These are phyloP conservation scores for Leucophora obtusa DNA, from an alignment of 2,888 invertebrate species.

Conservation along the genomic window DNA sequence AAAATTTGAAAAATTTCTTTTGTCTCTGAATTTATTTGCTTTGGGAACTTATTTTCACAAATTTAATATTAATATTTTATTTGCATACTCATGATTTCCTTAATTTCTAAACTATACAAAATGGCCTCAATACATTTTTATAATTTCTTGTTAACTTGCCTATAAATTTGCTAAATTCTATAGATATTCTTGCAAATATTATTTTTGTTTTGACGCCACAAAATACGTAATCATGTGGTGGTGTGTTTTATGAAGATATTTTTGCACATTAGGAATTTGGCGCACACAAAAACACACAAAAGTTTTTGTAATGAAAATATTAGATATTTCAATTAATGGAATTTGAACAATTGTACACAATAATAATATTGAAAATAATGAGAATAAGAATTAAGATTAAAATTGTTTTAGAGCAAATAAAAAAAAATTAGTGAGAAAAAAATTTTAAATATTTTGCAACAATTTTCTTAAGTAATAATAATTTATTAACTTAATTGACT, in stretches of 20 bases:
- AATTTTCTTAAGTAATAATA: not conserved
- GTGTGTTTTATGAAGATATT: not conserved
- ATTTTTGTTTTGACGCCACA: not conserved
- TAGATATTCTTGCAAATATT: not conserved
- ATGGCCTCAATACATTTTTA: constrained; percentile 48
- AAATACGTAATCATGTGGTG: not conserved
- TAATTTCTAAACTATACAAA: constrained; percentile 26
- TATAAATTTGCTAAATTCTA: constrained; percentile 32
- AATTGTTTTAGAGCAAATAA: not conserved
- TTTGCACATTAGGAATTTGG: constrained; percentile 1
- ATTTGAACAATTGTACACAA: not conserved
- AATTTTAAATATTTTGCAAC: not conserved
- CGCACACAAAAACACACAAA: not conserved
- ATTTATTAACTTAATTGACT: not conserved
- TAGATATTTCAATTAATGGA: not conserved
- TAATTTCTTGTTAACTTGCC: constrained; percentile 41
- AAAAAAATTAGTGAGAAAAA: not conserved
- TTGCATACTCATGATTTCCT: constrained; percentile 23
- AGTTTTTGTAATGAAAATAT: not conserved
- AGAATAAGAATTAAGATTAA: not conserved
- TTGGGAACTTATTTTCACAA: not conserved
- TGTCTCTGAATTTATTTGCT: no score
- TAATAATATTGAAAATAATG: not conserved
- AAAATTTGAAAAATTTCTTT: no score
- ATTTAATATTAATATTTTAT: constrained; percentile 4